Evolutionary conservation across 2,888 invertebrate species (phyloP).

Genomic region (Reticulitermes lucifugus): DNA sequence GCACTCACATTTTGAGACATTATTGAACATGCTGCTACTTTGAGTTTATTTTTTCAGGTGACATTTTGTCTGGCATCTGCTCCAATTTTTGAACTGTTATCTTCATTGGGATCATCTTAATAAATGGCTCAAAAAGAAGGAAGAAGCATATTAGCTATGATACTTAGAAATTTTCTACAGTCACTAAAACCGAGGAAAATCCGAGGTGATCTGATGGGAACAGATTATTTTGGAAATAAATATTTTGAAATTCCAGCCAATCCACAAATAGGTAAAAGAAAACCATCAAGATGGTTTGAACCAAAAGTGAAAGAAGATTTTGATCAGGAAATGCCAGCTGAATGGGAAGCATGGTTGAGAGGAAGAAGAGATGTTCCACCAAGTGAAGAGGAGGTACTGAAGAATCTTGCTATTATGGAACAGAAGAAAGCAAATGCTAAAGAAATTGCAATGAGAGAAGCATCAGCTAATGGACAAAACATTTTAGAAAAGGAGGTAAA

Average conservation of each 20-base stretch:
- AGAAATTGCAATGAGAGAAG: constrained; percentile 72
- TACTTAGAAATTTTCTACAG: constrained; percentile 72
- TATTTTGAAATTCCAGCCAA: constrained; percentile 83
- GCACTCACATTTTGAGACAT: too few species aligned
- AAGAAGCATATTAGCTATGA: constrained; percentile 60
- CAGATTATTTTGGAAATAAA: constrained; percentile 84
- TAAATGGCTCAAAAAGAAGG: constrained; percentile 50
- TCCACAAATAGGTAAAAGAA: constrained; percentile 74
- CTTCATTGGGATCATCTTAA: background rate
- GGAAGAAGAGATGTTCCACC: constrained; percentile 76
- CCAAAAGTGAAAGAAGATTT: constrained; percentile 72
- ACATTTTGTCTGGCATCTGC: too few species aligned
- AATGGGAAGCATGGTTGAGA: constrained; percentile 91
- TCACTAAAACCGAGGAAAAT: constrained; percentile 70
- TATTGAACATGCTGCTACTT: too few species aligned
- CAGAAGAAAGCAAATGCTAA: constrained; percentile 82
- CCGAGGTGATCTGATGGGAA: constrained; percentile 71
- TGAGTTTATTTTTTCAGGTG: too few species aligned
- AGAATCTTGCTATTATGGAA: constrained; percentile 77
- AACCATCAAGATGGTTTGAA: constrained; percentile 78
- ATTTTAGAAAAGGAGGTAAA: constrained; percentile 58
- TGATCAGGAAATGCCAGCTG: constrained; percentile 81
- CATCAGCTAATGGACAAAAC: constrained; percentile 60
- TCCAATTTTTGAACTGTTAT: too few species aligned
- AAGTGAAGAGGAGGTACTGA: constrained; percentile 76